Conservation (phyloP, 2,888 invertebrate species). For the Eristalis intricaria region DNA sequence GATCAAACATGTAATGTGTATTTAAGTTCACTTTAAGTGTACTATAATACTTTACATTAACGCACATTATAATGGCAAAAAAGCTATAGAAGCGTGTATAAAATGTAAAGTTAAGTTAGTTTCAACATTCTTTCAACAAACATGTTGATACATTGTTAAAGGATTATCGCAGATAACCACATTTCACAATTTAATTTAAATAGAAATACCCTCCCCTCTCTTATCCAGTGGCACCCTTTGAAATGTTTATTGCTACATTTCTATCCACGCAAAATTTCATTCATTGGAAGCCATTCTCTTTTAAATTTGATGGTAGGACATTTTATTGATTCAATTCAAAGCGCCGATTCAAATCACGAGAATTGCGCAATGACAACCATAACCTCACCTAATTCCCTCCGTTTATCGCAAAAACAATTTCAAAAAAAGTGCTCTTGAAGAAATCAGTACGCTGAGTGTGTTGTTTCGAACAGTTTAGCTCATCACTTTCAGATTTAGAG, state of each 20-base stretch:
- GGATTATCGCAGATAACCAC: too few species aligned
- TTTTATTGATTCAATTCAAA: background rate
- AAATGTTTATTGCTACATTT: background rate
- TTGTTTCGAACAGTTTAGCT: conserved; percentile 20
- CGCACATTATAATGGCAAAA: too few species aligned
- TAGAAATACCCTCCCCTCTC: background rate
- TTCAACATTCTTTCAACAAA: too few species aligned
- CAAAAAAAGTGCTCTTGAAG: background rate
- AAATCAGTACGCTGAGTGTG: conserved; percentile 43
- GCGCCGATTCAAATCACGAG: background rate
- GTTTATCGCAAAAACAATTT: background rate
- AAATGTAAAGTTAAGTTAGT: too few species aligned
- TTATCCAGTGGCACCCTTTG: background rate
- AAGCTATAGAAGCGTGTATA: too few species aligned
- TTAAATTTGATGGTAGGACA: background rate
- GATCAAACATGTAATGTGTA: too few species aligned
- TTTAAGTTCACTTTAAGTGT: too few species aligned
- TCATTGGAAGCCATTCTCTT: conserved; percentile 40
- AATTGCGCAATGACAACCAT: conserved; percentile 11
- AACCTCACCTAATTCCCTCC: conserved; percentile 23
- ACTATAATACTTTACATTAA: too few species aligned
- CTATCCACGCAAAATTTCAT: background rate
- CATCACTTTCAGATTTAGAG: conserved; percentile 42
- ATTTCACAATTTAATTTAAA: too few species aligned
- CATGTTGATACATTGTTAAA: too few species aligned